These are phyloP conservation scores for Drosophila tripunctata DNA, from an alignment of 2,888 invertebrate genomes.

Conservation along the genomic window DNA sequence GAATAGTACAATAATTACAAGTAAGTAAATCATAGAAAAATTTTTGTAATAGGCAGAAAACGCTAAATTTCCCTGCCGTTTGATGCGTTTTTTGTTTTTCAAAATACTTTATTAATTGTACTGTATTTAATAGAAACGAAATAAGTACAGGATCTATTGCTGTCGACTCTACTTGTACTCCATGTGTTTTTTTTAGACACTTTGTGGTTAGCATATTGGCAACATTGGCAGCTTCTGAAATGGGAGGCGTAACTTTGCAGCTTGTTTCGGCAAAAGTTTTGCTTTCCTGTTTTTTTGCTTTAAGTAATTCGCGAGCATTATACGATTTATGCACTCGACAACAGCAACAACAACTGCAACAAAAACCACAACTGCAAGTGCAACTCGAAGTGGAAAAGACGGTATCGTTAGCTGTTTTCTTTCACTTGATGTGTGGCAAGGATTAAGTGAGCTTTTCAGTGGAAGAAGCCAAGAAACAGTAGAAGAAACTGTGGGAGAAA, in stretches of 20 bases:
- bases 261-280: conserved; percentile 56
- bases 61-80: too few relatives aligned
- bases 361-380: conserved; percentile 42
- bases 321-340: conserved; percentile 66
- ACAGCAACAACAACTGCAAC: too few relatives aligned
- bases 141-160: too few relatives aligned
- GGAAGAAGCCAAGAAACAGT: not conserved
- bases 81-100: too few relatives aligned
- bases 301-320: conserved; percentile 71
- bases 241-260: conserved; percentile 72
- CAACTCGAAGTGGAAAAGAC: conserved; percentile 17
- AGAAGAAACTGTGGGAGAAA: not conserved
- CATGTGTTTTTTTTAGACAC: conserved; percentile 19
- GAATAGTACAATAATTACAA: too few relatives aligned
- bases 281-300: conserved; percentile 44
- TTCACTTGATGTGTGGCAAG: conserved; percentile 54
- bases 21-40: too few relatives aligned
- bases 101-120: not conserved
- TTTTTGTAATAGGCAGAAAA: too few relatives aligned
- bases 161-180: not conserved
- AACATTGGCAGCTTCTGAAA: conserved; percentile 68
- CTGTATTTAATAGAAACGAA: too few relatives aligned
- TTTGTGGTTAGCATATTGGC: conserved; percentile 52
- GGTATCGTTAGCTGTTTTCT: conserved; percentile 4
- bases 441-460: conserved; percentile 57